Base-by-base conservation (phyloP, 2,113 vertebrate species). In the Semnornis frantzii region DNA sequence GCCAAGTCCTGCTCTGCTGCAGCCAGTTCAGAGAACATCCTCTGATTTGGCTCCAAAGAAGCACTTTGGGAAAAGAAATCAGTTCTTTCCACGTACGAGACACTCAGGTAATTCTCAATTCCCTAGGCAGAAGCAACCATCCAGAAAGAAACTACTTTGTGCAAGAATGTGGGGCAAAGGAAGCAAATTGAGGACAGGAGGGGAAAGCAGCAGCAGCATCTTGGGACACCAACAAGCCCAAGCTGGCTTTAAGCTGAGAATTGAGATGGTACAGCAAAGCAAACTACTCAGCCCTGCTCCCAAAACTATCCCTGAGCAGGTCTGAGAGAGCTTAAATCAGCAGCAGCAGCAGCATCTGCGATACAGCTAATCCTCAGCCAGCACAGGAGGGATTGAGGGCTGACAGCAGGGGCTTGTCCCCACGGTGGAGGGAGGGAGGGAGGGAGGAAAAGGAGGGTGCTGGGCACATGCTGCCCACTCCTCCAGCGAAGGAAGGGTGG, bases 291-390 rank as follows among this genome's bases (percentile, higher is more conserved):
- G 2, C 11, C 11, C 39, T 27, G 31, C 30, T 42, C 28, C 48
- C 54, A 16, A 76, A 21, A 33, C 70, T 34, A 23, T 19, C 30
- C 19, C 75, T 8, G 10, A 24, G 59, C 21, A 65, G 65, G 9
- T 12, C 65, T 71, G 11, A 8, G 6, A 81, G 48, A 37, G 72
- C 9, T 81, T 52, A 4, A 37, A 63, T 79, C 75, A 73, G 88
- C 28, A 63, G n/a, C n/a, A n/a, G 82, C 75, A 73, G 88, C 28
- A 65, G 82, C 94, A 94, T 77, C 94, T 96, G 93, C 0, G 8
- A 92, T 64, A 58, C 33, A 57, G 94, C 87, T 95, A 91, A 96
- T 95, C 93, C 94, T 8, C 18, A 10, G 37, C 16, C 5, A 91
- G 78, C 63, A 74, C 0, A 0, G 48, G 28, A 58, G 89, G 89